These are phyloP conservation scores for Tachina fera DNA, from an alignment of 2,888 invertebrate species.

Conservation along the genomic window DNA sequence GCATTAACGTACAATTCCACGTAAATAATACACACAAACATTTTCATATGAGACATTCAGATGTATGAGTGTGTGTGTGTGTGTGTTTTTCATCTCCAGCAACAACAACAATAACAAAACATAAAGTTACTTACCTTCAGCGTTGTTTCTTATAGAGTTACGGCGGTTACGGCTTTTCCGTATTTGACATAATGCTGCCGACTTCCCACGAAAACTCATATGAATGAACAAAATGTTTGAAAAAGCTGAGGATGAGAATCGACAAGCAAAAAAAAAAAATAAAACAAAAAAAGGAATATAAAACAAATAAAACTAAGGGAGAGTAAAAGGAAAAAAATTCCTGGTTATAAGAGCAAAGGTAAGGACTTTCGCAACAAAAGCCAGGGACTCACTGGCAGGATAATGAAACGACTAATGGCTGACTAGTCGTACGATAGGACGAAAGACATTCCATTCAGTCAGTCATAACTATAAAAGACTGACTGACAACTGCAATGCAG, in stretches of 20 bases:
- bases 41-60: not conserved
- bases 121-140: slow-evolving; percentile 42
- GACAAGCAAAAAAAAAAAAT: slow-evolving; percentile 1
- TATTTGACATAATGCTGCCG: slow-evolving; percentile 65
- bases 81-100: not conserved
- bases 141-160: slow-evolving; percentile 65
- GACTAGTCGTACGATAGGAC: slow-evolving; percentile 12
- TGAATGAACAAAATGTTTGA: slow-evolving; percentile 32
- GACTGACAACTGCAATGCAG: slow-evolving; percentile 70
- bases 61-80: not conserved
- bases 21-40: not conserved
- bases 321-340: slow-evolving; percentile 9
- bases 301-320: slow-evolving; percentile 33
- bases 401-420: slow-evolving; percentile 54
- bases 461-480: slow-evolving; percentile 41
- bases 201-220: slow-evolving; percentile 62
- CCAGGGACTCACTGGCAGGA: slow-evolving; percentile 53
- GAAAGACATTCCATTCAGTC: slow-evolving; percentile 25
- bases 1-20: slow-evolving; percentile 57
- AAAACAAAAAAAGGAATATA: not conserved
- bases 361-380: slow-evolving; percentile 61
- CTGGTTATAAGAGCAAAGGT: slow-evolving; percentile 60
- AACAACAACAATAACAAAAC: slow-evolving; percentile 29
- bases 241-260: slow-evolving; percentile 41
- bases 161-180: slow-evolving; percentile 23